A percentile compares a stretch with the other conserved stretches of the same genome.
These are phyloP conservation scores for Ennomos quercinarius DNA, from an alignment of 2,888 invertebrate genomes.

Conservation along the genomic window DNA sequence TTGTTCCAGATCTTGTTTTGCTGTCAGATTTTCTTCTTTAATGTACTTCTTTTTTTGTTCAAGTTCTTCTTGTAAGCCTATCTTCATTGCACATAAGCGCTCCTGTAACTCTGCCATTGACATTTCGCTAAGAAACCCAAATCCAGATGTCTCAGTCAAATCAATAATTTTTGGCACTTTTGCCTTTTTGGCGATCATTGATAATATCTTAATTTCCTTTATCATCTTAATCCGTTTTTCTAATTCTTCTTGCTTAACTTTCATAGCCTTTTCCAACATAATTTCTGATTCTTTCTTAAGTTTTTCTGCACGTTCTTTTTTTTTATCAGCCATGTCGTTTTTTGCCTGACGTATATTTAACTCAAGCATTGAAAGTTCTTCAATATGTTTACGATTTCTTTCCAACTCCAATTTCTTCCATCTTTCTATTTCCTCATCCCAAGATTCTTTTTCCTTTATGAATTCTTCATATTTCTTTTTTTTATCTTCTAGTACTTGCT, in stretches of 20 bases:
- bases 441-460: constrained; percentile 75
- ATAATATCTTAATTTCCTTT: constrained; percentile 80
- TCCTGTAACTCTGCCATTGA: constrained; percentile 87
- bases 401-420: constrained; percentile 79
- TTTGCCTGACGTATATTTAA: constrained; percentile 64
- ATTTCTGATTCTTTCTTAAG: constrained; percentile 65
- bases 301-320: constrained; percentile 63
- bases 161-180: constrained; percentile 84
- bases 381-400: constrained; percentile 76
- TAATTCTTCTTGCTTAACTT: constrained; percentile 77
- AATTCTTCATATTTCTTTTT: constrained; percentile 80
- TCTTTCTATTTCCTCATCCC: constrained; percentile 79
- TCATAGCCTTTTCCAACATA: constrained; percentile 66
- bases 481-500: constrained; percentile 74
- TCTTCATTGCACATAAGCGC: constrained; percentile 77
- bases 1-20: constrained; percentile 76
- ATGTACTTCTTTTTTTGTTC: constrained; percentile 77
- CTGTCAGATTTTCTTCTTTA: constrained; percentile 68
- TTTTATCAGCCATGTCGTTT: constrained; percentile 56
- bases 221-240: constrained; percentile 78
- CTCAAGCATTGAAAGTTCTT: constrained; percentile 68
- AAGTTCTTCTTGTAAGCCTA: constrained; percentile 81
- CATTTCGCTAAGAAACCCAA: constrained; percentile 88
- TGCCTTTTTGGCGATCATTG: constrained; percentile 79
- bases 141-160: constrained; percentile 84